These are phyloP conservation scores for Leucophenga montana DNA, from an alignment of 2,888 invertebrate genomes.

Conservation along the genomic window DNA sequence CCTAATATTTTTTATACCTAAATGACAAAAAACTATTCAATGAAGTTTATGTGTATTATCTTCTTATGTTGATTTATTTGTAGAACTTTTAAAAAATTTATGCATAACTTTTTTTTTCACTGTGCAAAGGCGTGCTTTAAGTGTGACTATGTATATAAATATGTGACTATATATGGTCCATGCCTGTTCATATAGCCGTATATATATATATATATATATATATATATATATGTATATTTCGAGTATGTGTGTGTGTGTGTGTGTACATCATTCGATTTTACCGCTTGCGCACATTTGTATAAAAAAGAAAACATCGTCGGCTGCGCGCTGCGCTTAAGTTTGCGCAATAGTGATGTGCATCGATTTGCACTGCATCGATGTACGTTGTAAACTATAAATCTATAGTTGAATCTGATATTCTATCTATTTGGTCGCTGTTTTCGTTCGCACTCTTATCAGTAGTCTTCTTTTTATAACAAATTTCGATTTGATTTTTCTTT, in stretches of 20 bases:
- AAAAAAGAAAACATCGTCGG: no score
- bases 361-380: no score
- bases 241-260: constrained; percentile 20
- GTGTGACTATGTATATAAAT: no score
- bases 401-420: no score
- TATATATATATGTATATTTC: neutral
- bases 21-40: no score
- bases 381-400: no score
- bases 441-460: no score
- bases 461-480: neutral
- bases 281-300: neutral
- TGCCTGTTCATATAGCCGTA: neutral
- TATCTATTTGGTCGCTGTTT: no score
- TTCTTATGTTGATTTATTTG: neutral
- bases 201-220: neutral
- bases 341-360: no score
- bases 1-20: no score
- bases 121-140: neutral
- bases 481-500: neutral
- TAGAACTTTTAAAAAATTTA: neutral
- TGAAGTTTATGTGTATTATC: neutral
- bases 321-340: no score
- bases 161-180: neutral
- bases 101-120: constrained; percentile 6
- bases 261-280: constrained; percentile 33